These are phyloP conservation scores for Desmophyllum pertusum DNA, from an alignment of 92 coral and sea anemone species.

Conservation along the genomic window DNA sequence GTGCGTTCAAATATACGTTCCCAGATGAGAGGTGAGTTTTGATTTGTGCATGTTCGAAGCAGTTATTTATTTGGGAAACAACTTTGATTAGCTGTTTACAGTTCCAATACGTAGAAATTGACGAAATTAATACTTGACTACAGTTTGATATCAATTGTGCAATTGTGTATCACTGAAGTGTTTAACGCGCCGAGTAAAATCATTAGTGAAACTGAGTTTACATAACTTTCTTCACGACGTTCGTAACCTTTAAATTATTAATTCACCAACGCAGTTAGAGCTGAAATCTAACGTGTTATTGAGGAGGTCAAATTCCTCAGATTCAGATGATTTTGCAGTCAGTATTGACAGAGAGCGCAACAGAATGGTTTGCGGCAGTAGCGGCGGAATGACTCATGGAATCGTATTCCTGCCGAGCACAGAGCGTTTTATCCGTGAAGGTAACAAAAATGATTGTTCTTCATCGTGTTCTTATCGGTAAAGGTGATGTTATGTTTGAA, in stretches of 20 bases:
- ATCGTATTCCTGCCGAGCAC: neutral
- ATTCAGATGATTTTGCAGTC: conserved; percentile 6
- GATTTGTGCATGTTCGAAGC: neutral
- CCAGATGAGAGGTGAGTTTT: neutral
- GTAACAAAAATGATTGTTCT: neutral
- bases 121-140: neutral
- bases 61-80: neutral
- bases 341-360: neutral
- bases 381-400: conserved; percentile 11
- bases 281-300: neutral
- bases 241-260: neutral
- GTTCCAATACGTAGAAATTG: neutral
- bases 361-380: conserved; percentile 3
- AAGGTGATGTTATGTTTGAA: neutral
- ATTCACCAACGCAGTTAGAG: neutral
- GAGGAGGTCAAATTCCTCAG: conserved; percentile 7
- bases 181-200: neutral
- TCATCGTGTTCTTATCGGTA: neutral
- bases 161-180: neutral
- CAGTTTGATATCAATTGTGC: too few relatives aligned
- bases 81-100: neutral
- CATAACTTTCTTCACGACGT: neutral
- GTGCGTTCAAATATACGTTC: neutral
- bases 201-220: neutral
- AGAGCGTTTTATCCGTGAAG: neutral